Evolutionary conservation across 1,140 invertebrate genomes (phyloP).

Genomic region (Armadillidium nasatum): DNA sequence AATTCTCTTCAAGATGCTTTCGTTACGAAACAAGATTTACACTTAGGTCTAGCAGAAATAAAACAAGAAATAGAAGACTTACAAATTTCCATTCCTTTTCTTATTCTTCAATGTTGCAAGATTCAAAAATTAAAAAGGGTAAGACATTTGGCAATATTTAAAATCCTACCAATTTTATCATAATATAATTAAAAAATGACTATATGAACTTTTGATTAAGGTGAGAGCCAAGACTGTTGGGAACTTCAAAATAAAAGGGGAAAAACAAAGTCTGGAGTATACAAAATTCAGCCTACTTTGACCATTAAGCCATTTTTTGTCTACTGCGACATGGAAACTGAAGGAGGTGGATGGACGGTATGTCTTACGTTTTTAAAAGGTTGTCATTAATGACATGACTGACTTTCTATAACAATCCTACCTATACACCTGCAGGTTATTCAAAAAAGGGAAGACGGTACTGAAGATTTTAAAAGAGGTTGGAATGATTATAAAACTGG

Average conservation of each 20-base stretch:
- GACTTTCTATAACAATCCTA: background rate
- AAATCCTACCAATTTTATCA: background rate
- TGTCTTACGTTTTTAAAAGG: slow-evolving; percentile 25
- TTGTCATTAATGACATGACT: background rate
- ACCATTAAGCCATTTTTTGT: slow-evolving; percentile 56
- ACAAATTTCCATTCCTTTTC: background rate
- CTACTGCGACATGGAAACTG: slow-evolving; percentile 57
- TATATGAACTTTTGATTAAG: background rate
- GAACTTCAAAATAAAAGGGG: slow-evolving; percentile 44
- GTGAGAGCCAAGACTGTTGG: slow-evolving; percentile 46
- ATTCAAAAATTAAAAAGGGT: background rate
- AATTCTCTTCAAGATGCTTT: background rate
- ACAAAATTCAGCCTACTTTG: slow-evolving; percentile 47
- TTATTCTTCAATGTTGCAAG: background rate
- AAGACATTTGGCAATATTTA: background rate
- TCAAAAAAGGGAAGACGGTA: slow-evolving; percentile 59
- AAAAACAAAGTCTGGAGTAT: slow-evolving; percentile 49
- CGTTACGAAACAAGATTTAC: background rate
- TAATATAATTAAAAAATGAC: too few species aligned
- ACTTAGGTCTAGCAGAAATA: background rate
- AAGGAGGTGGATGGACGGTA: slow-evolving; percentile 60
- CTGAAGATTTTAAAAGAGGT: slow-evolving; percentile 59
- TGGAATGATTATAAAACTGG: slow-evolving; percentile 64
- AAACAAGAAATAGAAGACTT: background rate
- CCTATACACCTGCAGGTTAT: slow-evolving; percentile 50